Conservation (phyloP, 35 echinoderm and acorn worm genomes). For the Acanthaster planci region DNA sequence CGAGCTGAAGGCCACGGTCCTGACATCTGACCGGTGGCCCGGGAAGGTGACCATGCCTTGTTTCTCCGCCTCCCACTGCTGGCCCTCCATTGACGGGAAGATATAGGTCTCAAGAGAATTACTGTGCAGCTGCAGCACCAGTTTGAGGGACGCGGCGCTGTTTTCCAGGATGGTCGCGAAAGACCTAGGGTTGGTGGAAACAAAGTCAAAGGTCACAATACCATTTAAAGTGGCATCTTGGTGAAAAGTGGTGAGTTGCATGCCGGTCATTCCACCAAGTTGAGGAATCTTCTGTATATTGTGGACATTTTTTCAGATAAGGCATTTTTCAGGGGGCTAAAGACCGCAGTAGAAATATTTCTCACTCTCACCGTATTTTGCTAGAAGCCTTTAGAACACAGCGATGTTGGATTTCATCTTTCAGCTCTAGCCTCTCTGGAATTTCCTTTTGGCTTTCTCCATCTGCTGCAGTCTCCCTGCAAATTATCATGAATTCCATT, state of each 20-base stretch:
- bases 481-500: not conserved
- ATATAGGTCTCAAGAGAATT: constrained; percentile 73
- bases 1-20: constrained; percentile 77
- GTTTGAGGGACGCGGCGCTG: not conserved
- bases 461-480: not conserved
- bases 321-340: too few species aligned
- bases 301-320: too few species aligned
- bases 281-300: too few species aligned
- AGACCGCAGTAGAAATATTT: not conserved
- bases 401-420: constrained; percentile 74
- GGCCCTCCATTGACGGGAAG: constrained; percentile 32
- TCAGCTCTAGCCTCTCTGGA: constrained; percentile 14
- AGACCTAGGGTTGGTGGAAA: constrained; percentile 56
- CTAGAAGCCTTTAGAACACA: constrained; percentile 53
- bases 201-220: too few species aligned
- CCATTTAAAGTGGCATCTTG: too few species aligned
- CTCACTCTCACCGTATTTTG: constrained; percentile 73
- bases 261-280: too few species aligned
- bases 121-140: constrained; percentile 77
- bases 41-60: constrained; percentile 35
- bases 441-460: not conserved
- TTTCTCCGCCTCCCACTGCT: constrained; percentile 28
- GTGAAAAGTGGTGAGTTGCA: too few species aligned
- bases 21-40: constrained; percentile 88
- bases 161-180: constrained; percentile 69